A percentile compares a stretch with the other conserved stretches of the same genome.
phyloP scores from a whole-genome alignment of 2,888 invertebrate genomes.

The Maniola hyperantus region DNA sequence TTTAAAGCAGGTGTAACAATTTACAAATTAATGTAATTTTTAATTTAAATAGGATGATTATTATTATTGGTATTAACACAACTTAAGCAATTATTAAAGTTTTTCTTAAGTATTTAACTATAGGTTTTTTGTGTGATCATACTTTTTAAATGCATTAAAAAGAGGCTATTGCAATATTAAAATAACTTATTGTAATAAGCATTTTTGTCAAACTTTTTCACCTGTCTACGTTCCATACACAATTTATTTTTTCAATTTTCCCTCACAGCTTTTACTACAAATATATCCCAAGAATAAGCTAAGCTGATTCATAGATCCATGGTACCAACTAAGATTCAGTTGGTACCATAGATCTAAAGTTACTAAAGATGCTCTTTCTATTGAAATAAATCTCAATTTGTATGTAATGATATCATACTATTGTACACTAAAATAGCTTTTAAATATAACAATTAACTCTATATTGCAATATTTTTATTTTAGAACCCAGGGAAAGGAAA shows the following conservation, averaged over 20 bases:
- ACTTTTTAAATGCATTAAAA: neutral
- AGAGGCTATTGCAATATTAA: neutral
- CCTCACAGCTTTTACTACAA: neutral
- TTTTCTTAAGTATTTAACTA: no score
- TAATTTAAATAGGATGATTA: no score
- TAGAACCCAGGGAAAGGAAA: neutral
- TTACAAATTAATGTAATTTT: no score
- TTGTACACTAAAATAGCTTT: constrained; percentile 7
- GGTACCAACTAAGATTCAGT: no score
- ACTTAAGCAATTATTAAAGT: no score
- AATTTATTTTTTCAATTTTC: neutral
- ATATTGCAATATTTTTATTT: neutral
- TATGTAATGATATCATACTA: neutral
- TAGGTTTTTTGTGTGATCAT: neutral
- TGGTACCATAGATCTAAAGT: no score
- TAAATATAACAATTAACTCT: neutral
- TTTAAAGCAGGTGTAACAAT: no score
- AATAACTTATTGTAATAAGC: neutral
- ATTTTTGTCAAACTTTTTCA: neutral
- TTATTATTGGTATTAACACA: no score
- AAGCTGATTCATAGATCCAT: neutral
- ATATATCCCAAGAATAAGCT: no score
- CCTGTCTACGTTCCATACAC: constrained; percentile 8
- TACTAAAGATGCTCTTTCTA: constrained; percentile 4
- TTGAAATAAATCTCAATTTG: neutral